These are phyloP conservation scores for Asbolus verrucosus DNA, from an alignment of 1,140 invertebrate species.

Conservation along the genomic window DNA sequence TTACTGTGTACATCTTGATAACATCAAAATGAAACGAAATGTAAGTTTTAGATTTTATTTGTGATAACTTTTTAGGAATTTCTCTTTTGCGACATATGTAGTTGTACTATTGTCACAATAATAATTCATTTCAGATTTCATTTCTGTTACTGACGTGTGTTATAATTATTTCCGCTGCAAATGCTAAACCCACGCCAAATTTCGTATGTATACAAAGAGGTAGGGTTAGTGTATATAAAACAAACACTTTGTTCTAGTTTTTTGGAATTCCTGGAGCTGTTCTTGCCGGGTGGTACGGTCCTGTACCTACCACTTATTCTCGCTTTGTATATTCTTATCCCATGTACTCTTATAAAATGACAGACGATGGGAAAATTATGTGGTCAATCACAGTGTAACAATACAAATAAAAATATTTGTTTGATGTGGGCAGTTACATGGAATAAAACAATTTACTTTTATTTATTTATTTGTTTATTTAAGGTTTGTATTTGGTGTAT, in stretches of 20 bases:
- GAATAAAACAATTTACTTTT: too few species aligned
- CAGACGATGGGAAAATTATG: slow-evolving; percentile 3
- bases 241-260: background rate
- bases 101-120: background rate
- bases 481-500: slow-evolving; percentile 3
- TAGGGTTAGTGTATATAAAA: background rate
- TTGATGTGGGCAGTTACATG: too few species aligned
- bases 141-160: background rate
- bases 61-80: background rate
- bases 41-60: slow-evolving; percentile 20
- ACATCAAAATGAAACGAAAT: slow-evolving; percentile 16
- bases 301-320: background rate
- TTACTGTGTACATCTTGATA: slow-evolving; percentile 6
- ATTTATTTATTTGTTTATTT: background rate
- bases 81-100: background rate
- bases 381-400: background rate
- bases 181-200: slow-evolving; percentile 14
- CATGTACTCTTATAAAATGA: background rate
- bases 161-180: background rate
- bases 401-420: background rate
- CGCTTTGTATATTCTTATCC: background rate
- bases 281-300: background rate
- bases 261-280: slow-evolving; percentile 3
- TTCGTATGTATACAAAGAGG: background rate
- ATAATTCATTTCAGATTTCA: slow-evolving; percentile 18